Evolutionary conservation across 1,140 invertebrate species (phyloP).

Genomic region (Chelonus insularis): DNA sequence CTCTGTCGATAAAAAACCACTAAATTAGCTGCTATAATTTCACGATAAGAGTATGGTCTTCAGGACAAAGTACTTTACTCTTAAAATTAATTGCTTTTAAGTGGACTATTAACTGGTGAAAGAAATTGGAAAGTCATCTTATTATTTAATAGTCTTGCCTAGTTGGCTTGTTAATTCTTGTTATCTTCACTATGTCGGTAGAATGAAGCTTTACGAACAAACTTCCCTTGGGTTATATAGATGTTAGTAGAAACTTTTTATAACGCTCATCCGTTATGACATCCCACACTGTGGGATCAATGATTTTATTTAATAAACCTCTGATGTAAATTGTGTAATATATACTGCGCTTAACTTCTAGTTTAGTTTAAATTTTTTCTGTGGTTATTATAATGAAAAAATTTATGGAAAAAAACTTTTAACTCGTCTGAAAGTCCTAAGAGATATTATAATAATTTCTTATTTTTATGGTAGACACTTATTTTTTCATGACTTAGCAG

Average conservation of each 20-base stretch:
- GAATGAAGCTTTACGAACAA: constrained; percentile 12
- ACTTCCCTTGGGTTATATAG: background rate
- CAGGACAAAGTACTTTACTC: too few relatives aligned
- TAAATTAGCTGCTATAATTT: too few relatives aligned
- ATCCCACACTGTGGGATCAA: constrained; percentile 3
- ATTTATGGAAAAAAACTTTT: too few relatives aligned
- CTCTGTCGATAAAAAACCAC: too few relatives aligned
- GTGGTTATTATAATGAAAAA: too few relatives aligned
- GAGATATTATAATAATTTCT: too few relatives aligned
- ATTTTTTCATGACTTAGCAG: too few relatives aligned
- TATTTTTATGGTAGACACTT: too few relatives aligned
- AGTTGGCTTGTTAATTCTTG: background rate
- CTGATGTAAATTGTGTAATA: constrained; percentile 11
- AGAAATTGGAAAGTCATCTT: constrained; percentile 11
- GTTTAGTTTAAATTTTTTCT: background rate
- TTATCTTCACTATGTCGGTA: background rate
- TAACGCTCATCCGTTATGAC: constrained; percentile 24
- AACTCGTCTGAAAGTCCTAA: too few relatives aligned
- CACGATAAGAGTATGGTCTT: too few relatives aligned
- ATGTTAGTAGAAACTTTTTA: constrained; percentile 11
- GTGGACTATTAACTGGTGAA: background rate
- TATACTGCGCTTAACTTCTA: background rate
- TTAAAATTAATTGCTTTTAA: too few relatives aligned
- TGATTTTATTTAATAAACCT: constrained; percentile 22
- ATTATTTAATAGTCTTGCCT: constrained; percentile 12